Evolutionary conservation across 1,140 invertebrate species (phyloP).

Genomic region (Listronotus bonariensis): DNA sequence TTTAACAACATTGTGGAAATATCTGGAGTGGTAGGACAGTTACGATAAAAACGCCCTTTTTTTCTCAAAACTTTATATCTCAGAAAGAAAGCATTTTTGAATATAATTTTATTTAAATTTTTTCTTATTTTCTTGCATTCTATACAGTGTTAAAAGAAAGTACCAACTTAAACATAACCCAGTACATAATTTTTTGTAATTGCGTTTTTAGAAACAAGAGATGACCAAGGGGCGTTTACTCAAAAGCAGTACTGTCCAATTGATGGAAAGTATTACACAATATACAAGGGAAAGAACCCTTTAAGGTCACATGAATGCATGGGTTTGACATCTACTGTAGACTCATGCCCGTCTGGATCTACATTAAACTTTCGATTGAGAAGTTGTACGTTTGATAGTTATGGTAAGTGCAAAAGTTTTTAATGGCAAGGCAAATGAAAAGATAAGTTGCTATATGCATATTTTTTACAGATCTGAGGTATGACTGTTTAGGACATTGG

Average conservation of each 20-base stretch:
- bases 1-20: no score
- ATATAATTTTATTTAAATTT: no score
- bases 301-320: slow-evolving; percentile 61
- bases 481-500: slow-evolving; percentile 73
- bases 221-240: slow-evolving; percentile 55
- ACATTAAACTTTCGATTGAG: slow-evolving; percentile 56
- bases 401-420: slow-evolving; percentile 25
- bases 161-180: no score
- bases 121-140: no score
- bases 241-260: slow-evolving; percentile 70
- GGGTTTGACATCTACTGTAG: slow-evolving; percentile 62
- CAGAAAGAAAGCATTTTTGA: no score
- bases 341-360: slow-evolving; percentile 70
- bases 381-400: slow-evolving; percentile 38
- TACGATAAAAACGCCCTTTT: no score
- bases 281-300: slow-evolving; percentile 63
- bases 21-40: no score
- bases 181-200: slow-evolving; percentile 8
- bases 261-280: slow-evolving; percentile 67
- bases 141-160: no score
- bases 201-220: slow-evolving; percentile 60
- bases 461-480: slow-evolving; percentile 61
- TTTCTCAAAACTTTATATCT: no score
- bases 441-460: background rate
- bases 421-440: background rate